Percentiles rank a stretch among this genome's conserved stretches.
Conservation (phyloP, 2,888 invertebrate species). For the Bursaphelenchus okinawaensis region DNA sequence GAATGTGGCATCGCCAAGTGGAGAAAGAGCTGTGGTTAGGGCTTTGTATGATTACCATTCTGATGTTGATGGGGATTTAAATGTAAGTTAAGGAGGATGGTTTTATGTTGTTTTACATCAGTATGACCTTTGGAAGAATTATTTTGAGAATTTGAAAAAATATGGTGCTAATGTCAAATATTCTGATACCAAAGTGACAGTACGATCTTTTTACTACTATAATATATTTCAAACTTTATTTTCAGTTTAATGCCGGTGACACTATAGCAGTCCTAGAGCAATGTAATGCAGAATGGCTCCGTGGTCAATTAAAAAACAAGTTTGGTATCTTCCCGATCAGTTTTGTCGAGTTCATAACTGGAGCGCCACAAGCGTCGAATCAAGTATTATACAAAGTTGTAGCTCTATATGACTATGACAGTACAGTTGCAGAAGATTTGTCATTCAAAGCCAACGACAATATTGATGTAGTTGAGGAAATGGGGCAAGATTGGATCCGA, state of each 20-base stretch:
- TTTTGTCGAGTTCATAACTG: slow-evolving; percentile 29
- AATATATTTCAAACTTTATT: too few relatives aligned
- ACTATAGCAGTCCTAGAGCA: slow-evolving; percentile 34
- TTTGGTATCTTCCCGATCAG: slow-evolving; percentile 45
- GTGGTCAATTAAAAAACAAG: slow-evolving; percentile 38
- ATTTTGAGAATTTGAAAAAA: too few relatives aligned
- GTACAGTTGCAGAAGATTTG: slow-evolving; percentile 35
- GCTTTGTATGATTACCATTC: slow-evolving; percentile 51
- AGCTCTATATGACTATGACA: slow-evolving; percentile 42
- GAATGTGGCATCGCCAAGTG: background rate
- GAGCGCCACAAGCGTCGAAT: slow-evolving; percentile 9
- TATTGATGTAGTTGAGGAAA: slow-evolving; percentile 34
- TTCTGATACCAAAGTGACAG: too few relatives aligned
- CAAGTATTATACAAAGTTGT: slow-evolving; percentile 21
- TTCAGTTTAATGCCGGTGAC: slow-evolving; percentile 42
- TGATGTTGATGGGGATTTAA: slow-evolving; percentile 39
- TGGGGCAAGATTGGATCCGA: slow-evolving; percentile 43
- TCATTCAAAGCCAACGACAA: slow-evolving; percentile 39
- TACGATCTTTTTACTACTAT: too few relatives aligned
- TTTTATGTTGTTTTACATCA: background rate
- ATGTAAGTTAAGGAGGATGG: slow-evolving; percentile 30
- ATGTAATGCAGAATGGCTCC: slow-evolving; percentile 45
- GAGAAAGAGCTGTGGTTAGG: slow-evolving; percentile 22
- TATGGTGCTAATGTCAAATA: too few relatives aligned
- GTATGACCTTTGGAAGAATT: too few relatives aligned